These are phyloP conservation scores for Pachyuromys duprasi DNA, from an alignment of 2,797 vertebrate genomes.

Conservation along the genomic window DNA sequence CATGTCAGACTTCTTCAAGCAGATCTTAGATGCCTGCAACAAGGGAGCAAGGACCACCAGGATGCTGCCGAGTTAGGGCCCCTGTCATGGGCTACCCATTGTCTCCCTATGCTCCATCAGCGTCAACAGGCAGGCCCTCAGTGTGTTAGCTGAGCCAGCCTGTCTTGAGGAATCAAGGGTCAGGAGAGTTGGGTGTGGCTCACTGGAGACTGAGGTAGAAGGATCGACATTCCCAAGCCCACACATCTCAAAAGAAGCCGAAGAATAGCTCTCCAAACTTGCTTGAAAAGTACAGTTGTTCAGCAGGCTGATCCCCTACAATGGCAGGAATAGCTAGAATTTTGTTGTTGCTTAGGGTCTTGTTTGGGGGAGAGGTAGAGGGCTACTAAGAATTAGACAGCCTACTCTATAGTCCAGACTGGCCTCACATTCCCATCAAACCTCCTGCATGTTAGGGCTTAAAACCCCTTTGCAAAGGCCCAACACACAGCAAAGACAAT, in stretches of 20 bases:
- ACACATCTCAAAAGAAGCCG: not conserved
- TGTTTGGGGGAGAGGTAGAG: no score
- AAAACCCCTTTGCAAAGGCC: not conserved
- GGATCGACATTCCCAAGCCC: not conserved
- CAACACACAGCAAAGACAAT: not conserved
- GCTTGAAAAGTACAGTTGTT: not conserved
- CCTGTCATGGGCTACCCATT: not conserved
- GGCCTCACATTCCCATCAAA: not conserved
- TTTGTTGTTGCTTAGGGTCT: not conserved
- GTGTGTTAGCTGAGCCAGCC: not conserved
- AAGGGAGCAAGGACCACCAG: not conserved
- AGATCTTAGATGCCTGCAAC: not conserved
- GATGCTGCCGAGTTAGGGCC: not conserved
- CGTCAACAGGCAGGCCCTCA: not conserved
- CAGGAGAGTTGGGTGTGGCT: not conserved
- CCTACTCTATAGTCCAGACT: not conserved
- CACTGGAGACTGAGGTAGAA: not conserved
- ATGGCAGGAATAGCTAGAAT: not conserved
- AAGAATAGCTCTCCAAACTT: not conserved
- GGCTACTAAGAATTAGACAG: no score
- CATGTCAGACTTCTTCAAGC: not conserved
- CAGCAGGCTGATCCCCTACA: not conserved
- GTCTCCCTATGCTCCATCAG: not conserved
- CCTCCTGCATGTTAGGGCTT: not conserved
- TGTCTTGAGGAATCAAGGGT: not conserved